Evolutionary conservation across 2,113 vertebrate species (phyloP).

Genomic region (Callipepla squamata): DNA sequence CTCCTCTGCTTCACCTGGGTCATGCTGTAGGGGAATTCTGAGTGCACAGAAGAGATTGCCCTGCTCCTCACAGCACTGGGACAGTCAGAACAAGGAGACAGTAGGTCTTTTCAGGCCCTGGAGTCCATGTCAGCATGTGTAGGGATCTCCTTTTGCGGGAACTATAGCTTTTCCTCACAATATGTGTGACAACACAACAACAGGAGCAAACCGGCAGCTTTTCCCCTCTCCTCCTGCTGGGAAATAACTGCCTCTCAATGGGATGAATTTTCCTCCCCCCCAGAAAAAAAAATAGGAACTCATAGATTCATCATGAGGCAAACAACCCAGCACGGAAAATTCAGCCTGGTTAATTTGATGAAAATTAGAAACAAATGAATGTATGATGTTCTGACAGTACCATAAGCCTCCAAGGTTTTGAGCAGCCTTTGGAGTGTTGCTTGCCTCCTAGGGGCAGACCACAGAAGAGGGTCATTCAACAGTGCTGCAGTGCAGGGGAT

Average conservation of each 20-base stretch:
- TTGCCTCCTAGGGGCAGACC: background rate
- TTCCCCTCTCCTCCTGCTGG: background rate
- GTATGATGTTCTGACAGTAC: background rate
- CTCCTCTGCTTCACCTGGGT: background rate
- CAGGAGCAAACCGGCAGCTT: background rate
- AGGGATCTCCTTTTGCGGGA: background rate
- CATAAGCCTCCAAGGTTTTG: background rate
- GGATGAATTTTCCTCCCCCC: background rate
- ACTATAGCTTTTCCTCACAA: background rate
- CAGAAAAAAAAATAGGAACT: background rate
- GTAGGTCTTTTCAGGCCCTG: fast-evolving
- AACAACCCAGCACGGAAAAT: background rate
- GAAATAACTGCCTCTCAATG: background rate
- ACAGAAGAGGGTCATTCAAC: background rate
- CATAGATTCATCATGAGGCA: background rate
- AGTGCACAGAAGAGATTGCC: background rate
- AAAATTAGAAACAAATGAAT: conserved; percentile 44
- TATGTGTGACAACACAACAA: background rate
- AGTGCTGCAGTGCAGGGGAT: background rate
- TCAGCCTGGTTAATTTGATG: conserved; percentile 4
- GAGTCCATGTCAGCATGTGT: fast-evolving
- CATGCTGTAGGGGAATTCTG: background rate
- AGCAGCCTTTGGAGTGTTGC: background rate
- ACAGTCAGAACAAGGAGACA: background rate
- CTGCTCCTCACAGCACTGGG: background rate